Conservation (phyloP, 64 coral and sea anemone species). For the Montipora cactus region DNA sequence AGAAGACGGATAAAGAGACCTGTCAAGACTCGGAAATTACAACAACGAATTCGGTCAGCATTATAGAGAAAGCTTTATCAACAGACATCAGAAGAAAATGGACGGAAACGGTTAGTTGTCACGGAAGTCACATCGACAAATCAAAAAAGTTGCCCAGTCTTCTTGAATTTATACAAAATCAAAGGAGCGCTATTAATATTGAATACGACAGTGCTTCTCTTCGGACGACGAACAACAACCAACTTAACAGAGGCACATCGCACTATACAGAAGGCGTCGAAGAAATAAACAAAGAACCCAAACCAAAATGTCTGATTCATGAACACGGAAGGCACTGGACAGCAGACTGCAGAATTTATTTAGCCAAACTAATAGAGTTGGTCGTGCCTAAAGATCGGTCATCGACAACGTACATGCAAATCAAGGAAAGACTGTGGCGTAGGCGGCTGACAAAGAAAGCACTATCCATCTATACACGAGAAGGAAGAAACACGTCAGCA, state of each 20-base stretch:
- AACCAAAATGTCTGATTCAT: too few relatives aligned
- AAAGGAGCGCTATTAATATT: too few relatives aligned
- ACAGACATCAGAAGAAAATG: too few relatives aligned
- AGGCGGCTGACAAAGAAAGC: too few relatives aligned
- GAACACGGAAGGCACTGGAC: slow-evolving; percentile 29
- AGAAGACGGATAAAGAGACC: too few relatives aligned
- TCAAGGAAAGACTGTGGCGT: not conserved
- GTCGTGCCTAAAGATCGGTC: not conserved
- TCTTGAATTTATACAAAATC: too few relatives aligned
- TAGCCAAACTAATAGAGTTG: slow-evolving; percentile 2
- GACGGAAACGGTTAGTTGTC: too few relatives aligned
- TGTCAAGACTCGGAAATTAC: too few relatives aligned
- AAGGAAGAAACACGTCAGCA: not conserved
- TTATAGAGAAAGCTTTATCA: too few relatives aligned
- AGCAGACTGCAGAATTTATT: slow-evolving; percentile 38
- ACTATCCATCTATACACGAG: not conserved
- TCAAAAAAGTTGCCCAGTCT: too few relatives aligned
- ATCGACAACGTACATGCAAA: not conserved
- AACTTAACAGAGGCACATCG: not conserved
- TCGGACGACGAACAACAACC: not conserved
- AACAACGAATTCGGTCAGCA: too few relatives aligned
- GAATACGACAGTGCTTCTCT: slow-evolving; percentile 13
- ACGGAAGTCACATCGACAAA: too few relatives aligned
- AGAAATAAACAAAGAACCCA: not conserved
- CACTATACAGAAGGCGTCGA: not conserved